Evolutionary conservation across 2,888 invertebrate species (phyloP), one percentile per base, ranked within the genome.

Genomic region (Ceriagrion tenellum): DNA sequence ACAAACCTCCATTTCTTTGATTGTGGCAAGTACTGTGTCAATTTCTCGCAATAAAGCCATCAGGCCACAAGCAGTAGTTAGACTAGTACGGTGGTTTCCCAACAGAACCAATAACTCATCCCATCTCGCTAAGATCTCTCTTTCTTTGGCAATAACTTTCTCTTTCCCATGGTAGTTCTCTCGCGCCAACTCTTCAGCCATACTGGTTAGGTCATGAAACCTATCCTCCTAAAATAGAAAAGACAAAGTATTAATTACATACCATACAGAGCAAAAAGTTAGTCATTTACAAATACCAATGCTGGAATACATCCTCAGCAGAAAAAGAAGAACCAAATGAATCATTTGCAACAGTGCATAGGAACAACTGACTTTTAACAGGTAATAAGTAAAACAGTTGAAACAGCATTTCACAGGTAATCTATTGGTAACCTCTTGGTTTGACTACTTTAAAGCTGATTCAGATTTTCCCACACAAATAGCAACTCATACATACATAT

Each of bases 91-190:
- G 96, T 99, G 99, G 96, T 98, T 98, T 96, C 99, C 99, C 96
- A 99, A 97, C 95, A 99, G 97, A 40, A 98, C 98, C 95, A 99
- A 97, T 95, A 99, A 97, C 96, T 99, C 98, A 55, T 98, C 97
- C 99, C 99, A 99, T 96, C 99, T 98, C 95, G 69, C 59, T 26
- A 88, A 69, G 55, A 88, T 90, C 69, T 95, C 95, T 23, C 90
- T 90, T 40, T 95, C 95, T 35, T 91, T 95, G n/a, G 90, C 90
- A 90, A 95, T 90, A 23, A 99, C 99, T 0, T 98, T 97, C 95
- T 99, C 99, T 55, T 98, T 98, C 74, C 98, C 98, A 96, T 99
- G 98, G 97, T 99, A 99, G 96, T 98, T 98, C 97, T 99, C 99
- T 69, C 98, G 97, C 55, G 99, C 98, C 95, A 99, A 97, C 96